Conservation (phyloP, 2,113 vertebrate genomes). For the Oncorhynchus tshawytscha region DNA sequence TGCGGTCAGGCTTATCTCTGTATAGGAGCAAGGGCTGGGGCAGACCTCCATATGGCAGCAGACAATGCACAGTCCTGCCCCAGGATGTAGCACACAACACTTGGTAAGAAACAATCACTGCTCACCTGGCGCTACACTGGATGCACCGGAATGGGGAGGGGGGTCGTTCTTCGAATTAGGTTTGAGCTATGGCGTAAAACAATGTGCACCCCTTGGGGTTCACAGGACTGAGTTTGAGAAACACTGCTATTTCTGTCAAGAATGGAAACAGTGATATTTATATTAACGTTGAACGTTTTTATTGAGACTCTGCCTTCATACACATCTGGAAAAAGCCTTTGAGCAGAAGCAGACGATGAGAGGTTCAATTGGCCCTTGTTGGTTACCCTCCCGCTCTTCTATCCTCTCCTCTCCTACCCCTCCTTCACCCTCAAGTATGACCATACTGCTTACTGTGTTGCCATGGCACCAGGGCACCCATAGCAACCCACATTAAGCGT, state of each 20-base stretch:
- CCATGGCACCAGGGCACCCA: constrained; percentile 63
- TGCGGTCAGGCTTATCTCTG: constrained; percentile 68
- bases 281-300: neutral
- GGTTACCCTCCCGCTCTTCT: neutral
- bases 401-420: constrained; percentile 2
- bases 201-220: neutral
- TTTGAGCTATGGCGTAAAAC: neutral
- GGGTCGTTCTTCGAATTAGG: neutral
- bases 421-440: constrained; percentile 38
- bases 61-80: constrained; percentile 61
- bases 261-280: constrained; percentile 16
- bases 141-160: neutral
- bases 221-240: neutral
- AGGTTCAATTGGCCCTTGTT: constrained; percentile 58
- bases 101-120: constrained; percentile 23
- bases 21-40: constrained; percentile 50
- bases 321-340: neutral
- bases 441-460: constrained; percentile 60
- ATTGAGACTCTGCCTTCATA: neutral
- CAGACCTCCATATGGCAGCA: constrained; percentile 68
- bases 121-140: constrained; percentile 33
- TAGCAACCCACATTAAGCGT: constrained; percentile 50
- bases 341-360: constrained; percentile 35
- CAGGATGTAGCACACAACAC: constrained; percentile 25
- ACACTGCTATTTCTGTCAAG: neutral